Base-by-base conservation (phyloP, 35 echinoderm and acorn worm genomes). In the Lytechinus pictus region DNA sequence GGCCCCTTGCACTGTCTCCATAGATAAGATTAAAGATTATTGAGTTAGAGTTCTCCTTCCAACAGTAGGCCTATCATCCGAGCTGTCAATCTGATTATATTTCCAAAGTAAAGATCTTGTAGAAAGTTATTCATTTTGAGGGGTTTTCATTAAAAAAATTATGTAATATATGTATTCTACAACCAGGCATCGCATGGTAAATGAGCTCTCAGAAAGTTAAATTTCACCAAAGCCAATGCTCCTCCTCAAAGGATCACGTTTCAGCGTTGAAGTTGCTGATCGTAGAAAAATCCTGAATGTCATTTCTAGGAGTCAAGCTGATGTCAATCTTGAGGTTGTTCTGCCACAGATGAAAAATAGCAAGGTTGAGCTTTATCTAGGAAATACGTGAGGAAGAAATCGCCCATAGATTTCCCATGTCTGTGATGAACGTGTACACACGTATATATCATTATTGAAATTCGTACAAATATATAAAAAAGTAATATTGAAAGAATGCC, bases 351-450 rank as follows among this genome's bases (percentile, higher is more conserved):
- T 79, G 66, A 79, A 79, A 79, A 79, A 79, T 79, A 24, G 66
- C 66, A 79, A 79, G 66, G 66, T 79, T 24, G n/a, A 79, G 21
- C 66, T 79, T 79, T 79, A 79, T 79, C 66, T 79, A 79, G 66
- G 66, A 79, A 24, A 79, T 79, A 79, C 21, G 66, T 24, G 19
- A 7, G 66, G 66, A 79, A 24, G 66, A 79, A 79, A 79, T 79
- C 14, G 16, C 66, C 21, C 21, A 4, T 24, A 79, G 66, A 79
- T 79, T 79, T 27, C 19, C 66, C 66, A 27, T 79, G 66, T 79
- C 66, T 79, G 66, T 79, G 66, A 79, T 79, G 66, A 24, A n/a
- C 6, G 21, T 44, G 33, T 44, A 44, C 2, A 44, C 33, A 44
- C 2, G 33, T 44, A 44, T 44, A 2, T 44, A 44, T 44, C 33